Evolutionary conservation across 2,797 vertebrate species (phyloP).

Genomic region (Orientallactaga sibirica): DNA sequence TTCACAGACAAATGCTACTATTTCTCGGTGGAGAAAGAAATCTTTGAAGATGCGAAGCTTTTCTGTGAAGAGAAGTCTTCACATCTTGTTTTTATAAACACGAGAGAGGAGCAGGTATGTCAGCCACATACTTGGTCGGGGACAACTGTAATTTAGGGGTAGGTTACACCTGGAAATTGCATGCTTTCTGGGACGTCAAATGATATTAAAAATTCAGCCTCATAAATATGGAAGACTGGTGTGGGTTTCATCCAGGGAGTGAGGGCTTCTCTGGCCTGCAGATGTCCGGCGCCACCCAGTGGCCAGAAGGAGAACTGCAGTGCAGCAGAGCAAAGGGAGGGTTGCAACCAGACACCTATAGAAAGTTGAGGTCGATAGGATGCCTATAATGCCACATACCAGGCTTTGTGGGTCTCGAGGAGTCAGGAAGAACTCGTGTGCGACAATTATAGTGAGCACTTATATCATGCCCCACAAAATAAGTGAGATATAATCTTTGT

Average conservation of each 20-base stretch:
- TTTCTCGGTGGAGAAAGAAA: conserved; percentile 92
- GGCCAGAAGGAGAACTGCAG: neutral
- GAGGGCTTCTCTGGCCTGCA: neutral
- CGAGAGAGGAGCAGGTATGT: conserved; percentile 94
- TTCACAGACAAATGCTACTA: conserved; percentile 95
- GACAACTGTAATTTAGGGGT: conserved; percentile 60
- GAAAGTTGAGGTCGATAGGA: neutral
- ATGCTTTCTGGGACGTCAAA: conserved; percentile 40
- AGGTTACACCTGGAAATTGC: conserved; percentile 64
- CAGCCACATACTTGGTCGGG: conserved; percentile 37
- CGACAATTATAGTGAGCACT: neutral
- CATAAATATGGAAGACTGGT: conserved; percentile 23
- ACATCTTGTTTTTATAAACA: conserved; percentile 92
- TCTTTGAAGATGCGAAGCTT: conserved; percentile 92
- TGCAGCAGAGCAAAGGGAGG: neutral
- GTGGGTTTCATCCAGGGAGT: conserved; percentile 1
- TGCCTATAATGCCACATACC: neutral
- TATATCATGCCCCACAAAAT: no score
- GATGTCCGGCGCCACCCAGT: neutral
- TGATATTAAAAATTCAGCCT: conserved; percentile 42
- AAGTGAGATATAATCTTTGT: no score
- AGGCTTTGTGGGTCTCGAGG: neutral
- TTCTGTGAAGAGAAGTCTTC: conserved; percentile 92
- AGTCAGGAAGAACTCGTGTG: neutral
- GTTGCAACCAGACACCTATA: neutral